A percentile compares a stretch with the other conserved stretches of the same genome.
phyloP scores from a whole-genome alignment of 2,113 vertebrate species.

The Xenotilapia caudafasciata region DNA sequence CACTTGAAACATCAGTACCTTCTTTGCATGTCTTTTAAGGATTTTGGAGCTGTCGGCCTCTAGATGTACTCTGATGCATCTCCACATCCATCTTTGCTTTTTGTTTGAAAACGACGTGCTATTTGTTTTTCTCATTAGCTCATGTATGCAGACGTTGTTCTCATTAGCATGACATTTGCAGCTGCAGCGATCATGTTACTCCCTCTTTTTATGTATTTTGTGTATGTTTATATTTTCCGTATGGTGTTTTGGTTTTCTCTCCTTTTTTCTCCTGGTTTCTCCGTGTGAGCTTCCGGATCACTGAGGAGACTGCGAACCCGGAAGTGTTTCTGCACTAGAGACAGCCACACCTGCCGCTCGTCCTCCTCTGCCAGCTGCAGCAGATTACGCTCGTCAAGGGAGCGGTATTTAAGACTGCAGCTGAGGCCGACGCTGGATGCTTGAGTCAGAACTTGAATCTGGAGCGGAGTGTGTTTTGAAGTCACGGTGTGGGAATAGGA shows the following conservation, averaged over 20 bases:
- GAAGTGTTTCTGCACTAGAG: not conserved
- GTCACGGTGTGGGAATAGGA: not conserved
- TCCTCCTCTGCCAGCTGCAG: not conserved
- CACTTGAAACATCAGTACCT: not conserved
- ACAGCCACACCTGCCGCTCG: not conserved
- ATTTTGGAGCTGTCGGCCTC: not conserved
- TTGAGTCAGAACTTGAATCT: not conserved
- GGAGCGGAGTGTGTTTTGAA: not conserved
- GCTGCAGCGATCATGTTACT: not conserved
- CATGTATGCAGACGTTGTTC: not conserved
- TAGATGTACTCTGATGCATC: not conserved
- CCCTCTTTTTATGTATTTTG: not conserved
- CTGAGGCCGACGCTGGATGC: not conserved
- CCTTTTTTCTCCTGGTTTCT: not conserved
- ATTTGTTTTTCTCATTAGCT: not conserved
- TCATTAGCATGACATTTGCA: not conserved
- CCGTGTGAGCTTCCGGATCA: not conserved
- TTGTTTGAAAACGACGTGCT: not conserved
- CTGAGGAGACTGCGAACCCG: not conserved
- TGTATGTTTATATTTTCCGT: not conserved
- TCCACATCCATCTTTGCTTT: not conserved
- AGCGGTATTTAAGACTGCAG: not conserved
- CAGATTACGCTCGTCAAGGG: not conserved
- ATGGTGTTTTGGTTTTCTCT: not conserved
- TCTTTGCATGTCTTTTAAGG: not conserved